phyloP scores from a whole-genome alignment of 2,113 vertebrate genomes.

The Myxocyprinus asiaticus region DNA sequence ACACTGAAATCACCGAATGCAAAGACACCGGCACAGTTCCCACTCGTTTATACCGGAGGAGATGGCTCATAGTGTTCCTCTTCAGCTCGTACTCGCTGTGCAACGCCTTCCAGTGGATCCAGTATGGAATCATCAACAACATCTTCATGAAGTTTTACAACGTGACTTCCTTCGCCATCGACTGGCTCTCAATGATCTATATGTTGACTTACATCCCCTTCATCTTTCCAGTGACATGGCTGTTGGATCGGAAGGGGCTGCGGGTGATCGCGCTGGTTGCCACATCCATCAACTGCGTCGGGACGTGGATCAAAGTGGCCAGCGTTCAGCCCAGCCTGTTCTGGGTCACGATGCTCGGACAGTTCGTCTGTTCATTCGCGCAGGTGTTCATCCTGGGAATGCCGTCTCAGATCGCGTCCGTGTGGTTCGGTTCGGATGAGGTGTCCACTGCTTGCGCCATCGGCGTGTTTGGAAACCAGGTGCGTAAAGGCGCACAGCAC shows the following conservation, averaged over 20 bases:
- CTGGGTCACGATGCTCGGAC: constrained; percentile 82
- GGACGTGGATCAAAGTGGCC: constrained; percentile 91
- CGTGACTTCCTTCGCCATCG: constrained; percentile 81
- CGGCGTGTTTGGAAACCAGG: constrained; percentile 96
- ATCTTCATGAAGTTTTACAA: constrained; percentile 82
- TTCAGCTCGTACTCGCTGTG: constrained; percentile 90
- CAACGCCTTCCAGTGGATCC: constrained; percentile 96
- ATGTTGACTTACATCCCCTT: constrained; percentile 92
- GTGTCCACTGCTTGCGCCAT: constrained; percentile 93
- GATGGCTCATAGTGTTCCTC: constrained; percentile 85
- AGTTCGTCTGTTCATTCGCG: constrained; percentile 78
- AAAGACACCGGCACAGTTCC: background rate
- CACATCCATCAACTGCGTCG: constrained; percentile 83
- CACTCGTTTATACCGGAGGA: constrained; percentile 76
- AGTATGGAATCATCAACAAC: constrained; percentile 90
- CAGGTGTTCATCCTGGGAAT: constrained; percentile 97
- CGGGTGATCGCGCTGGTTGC: constrained; percentile 83
- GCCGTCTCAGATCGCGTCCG: constrained; percentile 86
- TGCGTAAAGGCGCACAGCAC: constrained; percentile 56
- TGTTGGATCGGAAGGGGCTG: constrained; percentile 87
- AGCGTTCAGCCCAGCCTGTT: constrained; percentile 84
- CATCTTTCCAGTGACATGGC: constrained; percentile 90
- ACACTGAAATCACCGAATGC: too few relatives aligned
- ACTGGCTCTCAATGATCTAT: constrained; percentile 94
- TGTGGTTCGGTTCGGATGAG: constrained; percentile 89